Evolutionary conservation across 2,888 invertebrate genomes (phyloP).

Genomic region (Subacronicta megacephala): DNA sequence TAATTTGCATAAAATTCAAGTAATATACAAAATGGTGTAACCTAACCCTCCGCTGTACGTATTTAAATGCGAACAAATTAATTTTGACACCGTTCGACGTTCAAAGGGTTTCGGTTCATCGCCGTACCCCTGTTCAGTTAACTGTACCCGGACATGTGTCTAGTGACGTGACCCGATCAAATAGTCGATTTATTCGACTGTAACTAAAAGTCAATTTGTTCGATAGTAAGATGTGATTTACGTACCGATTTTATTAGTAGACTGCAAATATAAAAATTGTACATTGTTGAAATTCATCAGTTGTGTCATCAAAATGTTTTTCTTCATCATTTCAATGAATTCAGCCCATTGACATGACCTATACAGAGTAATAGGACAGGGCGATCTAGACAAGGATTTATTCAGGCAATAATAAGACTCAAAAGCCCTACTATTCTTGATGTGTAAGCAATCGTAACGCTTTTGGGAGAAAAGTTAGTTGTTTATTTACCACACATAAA

Average conservation of each 20-base stretch:
- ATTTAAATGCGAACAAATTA: constrained; percentile 54
- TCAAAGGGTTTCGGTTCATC: constrained; percentile 48
- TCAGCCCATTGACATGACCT: too few relatives aligned
- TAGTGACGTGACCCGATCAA: constrained; percentile 29
- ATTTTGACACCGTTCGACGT: constrained; percentile 45
- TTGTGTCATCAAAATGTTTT: too few relatives aligned
- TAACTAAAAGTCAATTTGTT: not conserved
- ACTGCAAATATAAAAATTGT: too few relatives aligned
- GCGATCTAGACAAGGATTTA: too few relatives aligned
- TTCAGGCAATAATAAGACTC: not conserved
- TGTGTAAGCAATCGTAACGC: not conserved
- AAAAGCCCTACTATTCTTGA: not conserved
- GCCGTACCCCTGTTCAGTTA: constrained; percentile 36
- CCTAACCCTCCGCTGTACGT: constrained; percentile 31
- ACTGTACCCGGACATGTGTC: constrained; percentile 25
- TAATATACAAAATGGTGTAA: constrained; percentile 46
- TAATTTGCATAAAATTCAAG: constrained; percentile 46
- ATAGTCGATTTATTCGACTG: constrained; percentile 17
- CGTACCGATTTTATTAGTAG: too few relatives aligned
- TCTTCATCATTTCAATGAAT: too few relatives aligned
- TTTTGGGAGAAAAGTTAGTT: not conserved
- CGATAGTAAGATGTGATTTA: not conserved
- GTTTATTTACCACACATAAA: not conserved
- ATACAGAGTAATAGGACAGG: too few relatives aligned
- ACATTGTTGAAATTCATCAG: too few relatives aligned